Evolutionary conservation across 2,113 vertebrate genomes (phyloP).

Genomic region (Plestiodon gilberti): DNA sequence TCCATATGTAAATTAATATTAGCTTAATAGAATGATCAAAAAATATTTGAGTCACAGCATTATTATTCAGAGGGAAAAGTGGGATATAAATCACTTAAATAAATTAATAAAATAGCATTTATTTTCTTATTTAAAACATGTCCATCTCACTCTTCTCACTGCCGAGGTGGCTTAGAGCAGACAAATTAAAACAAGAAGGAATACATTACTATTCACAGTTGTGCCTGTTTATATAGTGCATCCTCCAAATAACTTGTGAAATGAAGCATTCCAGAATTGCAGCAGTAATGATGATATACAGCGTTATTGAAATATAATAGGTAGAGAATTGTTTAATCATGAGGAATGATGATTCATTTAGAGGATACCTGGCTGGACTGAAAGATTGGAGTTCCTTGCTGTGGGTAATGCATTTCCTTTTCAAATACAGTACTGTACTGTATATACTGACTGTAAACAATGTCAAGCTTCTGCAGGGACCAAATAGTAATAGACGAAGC

Average conservation of each 20-base stretch:
- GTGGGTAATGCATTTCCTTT: neutral
- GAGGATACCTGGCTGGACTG: neutral
- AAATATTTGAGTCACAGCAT: too few relatives aligned
- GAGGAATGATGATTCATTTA: neutral
- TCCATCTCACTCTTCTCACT: neutral
- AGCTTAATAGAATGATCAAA: too few relatives aligned
- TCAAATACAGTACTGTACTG: neutral
- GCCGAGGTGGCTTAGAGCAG: neutral
- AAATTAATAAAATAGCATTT: too few relatives aligned
- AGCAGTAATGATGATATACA: neutral
- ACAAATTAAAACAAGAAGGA: neutral
- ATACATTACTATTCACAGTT: neutral
- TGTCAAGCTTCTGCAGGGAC: fast-evolving
- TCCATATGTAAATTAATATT: too few relatives aligned
- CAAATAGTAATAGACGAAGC: neutral
- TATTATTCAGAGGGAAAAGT: too few relatives aligned
- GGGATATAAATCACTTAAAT: too few relatives aligned
- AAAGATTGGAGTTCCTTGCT: neutral
- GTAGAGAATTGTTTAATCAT: neutral
- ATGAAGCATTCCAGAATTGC: neutral
- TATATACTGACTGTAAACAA: fast-evolving
- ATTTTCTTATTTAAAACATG: neutral
- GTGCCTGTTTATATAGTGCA: neutral
- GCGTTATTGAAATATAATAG: neutral
- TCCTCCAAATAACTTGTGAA: neutral